A percentile compares a stretch with the other conserved stretches of the same genome.
Conservation (phyloP, 2,797 vertebrate species). For the Darevskia nairensis region DNA sequence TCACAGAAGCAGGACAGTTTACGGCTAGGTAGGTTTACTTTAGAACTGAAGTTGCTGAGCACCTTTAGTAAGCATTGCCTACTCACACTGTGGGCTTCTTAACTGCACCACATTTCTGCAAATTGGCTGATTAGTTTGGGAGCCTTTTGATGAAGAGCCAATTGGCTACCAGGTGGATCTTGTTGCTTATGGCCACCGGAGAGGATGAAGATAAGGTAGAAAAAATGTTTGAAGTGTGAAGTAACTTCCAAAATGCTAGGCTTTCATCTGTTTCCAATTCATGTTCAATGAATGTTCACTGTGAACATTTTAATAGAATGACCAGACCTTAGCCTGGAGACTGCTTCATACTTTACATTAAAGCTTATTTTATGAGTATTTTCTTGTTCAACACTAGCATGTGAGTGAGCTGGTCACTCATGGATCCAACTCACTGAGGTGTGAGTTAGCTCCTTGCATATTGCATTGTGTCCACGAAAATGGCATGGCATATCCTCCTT, state of each 20-base stretch:
- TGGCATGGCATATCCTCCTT: background rate
- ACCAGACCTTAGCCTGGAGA: too few species aligned
- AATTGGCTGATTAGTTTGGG: background rate
- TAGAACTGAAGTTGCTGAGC: background rate
- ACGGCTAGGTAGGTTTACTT: background rate
- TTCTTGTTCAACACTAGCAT: background rate
- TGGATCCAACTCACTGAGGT: background rate
- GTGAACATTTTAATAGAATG: background rate
- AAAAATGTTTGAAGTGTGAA: background rate
- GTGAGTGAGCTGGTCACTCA: background rate
- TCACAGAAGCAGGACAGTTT: background rate
- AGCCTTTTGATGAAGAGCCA: background rate
- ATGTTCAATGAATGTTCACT: background rate
- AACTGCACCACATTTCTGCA: background rate
- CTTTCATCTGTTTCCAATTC: background rate
- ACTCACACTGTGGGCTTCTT: background rate
- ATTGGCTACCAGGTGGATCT: background rate
- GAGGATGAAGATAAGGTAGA: background rate
- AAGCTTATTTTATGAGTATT: background rate
- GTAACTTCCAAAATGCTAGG: background rate
- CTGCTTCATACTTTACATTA: background rate
- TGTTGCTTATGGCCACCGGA: background rate
- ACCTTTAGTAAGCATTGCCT: background rate
- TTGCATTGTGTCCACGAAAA: background rate
- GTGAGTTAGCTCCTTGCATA: background rate